Conservation (phyloP, 2,113 vertebrate genomes). For the Raja brachyura region DNA sequence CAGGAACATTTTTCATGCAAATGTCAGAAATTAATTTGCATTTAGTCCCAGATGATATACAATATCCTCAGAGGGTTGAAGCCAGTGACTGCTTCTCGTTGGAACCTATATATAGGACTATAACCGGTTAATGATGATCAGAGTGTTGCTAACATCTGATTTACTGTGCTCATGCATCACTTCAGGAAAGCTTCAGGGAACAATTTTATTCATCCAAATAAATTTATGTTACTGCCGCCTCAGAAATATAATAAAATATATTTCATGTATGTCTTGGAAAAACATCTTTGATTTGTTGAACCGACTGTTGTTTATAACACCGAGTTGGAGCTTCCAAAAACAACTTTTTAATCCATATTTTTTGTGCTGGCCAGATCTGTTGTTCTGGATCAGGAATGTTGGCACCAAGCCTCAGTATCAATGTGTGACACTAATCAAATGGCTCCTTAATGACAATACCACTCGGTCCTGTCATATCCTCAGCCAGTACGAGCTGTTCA, state of each 20-base stretch:
- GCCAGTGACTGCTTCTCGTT: neutral
- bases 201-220: neutral
- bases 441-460: neutral
- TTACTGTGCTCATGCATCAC: neutral
- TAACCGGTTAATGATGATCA: neutral
- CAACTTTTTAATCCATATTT: neutral
- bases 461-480: neutral
- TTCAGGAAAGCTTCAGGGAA: neutral
- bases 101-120: neutral
- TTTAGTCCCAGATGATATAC: constrained; percentile 18
- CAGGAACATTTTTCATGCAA: too few species aligned
- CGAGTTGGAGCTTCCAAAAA: too few species aligned
- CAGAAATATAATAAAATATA: neutral
- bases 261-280: neutral
- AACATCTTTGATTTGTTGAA: neutral
- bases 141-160: neutral
- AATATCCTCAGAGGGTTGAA: neutral
- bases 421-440: neutral
- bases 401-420: neutral
- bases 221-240: neutral
- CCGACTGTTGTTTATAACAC: neutral
- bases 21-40: neutral
- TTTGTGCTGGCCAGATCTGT: neutral
- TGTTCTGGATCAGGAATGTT: neutral
- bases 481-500: neutral